Base-by-base conservation (phyloP, 2,888 invertebrate species). In the Pinctada fucata region DNA sequence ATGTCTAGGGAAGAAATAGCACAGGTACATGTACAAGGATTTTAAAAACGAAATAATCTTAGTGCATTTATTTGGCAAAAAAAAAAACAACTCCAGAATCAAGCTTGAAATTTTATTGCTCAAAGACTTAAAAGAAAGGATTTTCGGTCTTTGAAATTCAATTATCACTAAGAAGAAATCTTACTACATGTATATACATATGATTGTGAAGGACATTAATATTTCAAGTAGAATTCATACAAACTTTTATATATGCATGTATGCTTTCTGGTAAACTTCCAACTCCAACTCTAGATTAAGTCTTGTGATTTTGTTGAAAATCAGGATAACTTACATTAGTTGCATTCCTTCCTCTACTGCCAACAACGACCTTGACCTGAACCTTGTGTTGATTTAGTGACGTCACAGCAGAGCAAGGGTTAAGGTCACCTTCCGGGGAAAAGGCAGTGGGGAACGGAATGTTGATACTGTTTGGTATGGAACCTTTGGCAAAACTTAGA, bases 381-480 rank as follows among this genome's bases (percentile, higher is more conserved):
- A 94, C 93, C 86, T 94, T 94, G 85, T 94, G 95, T 13, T 95
- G 94, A 49, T 94, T 94, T 16, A 94, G 89, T 5, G 85, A 84
- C 16, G 89, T 83, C 6, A 89, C 89, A 13, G 94, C 94, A 72
- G 94, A 93, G 76, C 95, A 94, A 31, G 95, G 94, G 2, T 95
- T 93, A 10, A 96, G 95, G 3, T 96, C 93, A 13, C 95, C 95
- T 84, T 96, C 95, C 5, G 96, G 92, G 51, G 90, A 90, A 86
- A 96, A 95, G 0, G 97, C 95, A 31, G 96, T 95, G 69, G 96
- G 95, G 93, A 96, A 96, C 2, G 98, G 97, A 89, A 98, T 95
- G 93, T 97, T 98, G 74, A 97, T 95, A 91, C 97, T 97, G 72
- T 95, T 95, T 13, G 95, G 95, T 76, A 98, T 94, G 81, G 96